Conservation (phyloP, 2,888 invertebrate species). For the Oscheius onirici region DNA sequence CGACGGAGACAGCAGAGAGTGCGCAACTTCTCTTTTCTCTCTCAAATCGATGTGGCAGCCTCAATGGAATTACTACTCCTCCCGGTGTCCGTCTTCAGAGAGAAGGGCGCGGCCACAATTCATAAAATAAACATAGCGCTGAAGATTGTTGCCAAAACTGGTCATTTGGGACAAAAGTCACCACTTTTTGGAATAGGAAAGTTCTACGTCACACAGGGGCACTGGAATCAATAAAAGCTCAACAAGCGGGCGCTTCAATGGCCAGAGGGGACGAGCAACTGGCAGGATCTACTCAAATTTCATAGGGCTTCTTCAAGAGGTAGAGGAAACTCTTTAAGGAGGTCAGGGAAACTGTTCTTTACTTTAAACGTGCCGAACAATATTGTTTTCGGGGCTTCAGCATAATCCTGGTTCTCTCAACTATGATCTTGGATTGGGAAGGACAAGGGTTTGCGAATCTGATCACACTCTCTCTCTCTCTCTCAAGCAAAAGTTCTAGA, state of each 20-base stretch:
- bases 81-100: not conserved
- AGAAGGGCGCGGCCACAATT: not conserved
- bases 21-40: constrained; percentile 18
- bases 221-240: constrained; percentile 33
- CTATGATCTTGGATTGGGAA: too few relatives aligned
- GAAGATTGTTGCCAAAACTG: not conserved
- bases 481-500: too few relatives aligned
- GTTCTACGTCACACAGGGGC: constrained; percentile 25
- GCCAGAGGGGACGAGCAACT: constrained; percentile 26
- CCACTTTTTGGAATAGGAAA: not conserved
- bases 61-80: constrained; percentile 19
- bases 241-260: constrained; percentile 28
- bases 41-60: constrained; percentile 25
- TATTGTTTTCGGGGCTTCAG: too few relatives aligned
- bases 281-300: constrained; percentile 27
- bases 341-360: too few relatives aligned
- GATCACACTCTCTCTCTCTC: too few relatives aligned
- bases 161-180: not conserved
- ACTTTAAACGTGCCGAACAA: too few relatives aligned
- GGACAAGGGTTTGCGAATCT: too few relatives aligned
- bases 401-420: too few relatives aligned
- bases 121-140: not conserved
- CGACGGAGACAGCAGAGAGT: not conserved
- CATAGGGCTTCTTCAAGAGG: not conserved
- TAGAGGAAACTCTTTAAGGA: too few relatives aligned